Base-by-base conservation (phyloP, 2,888 invertebrate genomes). In the Hydrotaea cyrtoneurina region DNA sequence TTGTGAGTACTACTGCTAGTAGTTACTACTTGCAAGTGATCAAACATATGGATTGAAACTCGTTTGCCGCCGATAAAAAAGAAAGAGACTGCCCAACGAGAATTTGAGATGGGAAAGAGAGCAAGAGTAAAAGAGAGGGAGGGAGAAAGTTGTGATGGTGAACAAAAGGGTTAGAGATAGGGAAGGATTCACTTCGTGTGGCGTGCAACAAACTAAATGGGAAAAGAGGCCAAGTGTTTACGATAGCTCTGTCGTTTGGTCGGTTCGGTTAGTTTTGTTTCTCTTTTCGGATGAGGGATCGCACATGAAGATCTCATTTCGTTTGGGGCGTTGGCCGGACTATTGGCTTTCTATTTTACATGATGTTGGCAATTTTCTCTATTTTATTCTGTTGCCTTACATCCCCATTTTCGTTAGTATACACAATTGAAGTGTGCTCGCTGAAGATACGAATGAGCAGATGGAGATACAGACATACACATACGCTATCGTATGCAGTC, bases 331-430 rank as follows among this genome's bases (percentile, higher is more conserved):
- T 82, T 82, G 82, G 78, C 75, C 78, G 10, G 57, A 57, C 81
- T 85, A 82, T 73, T 85, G 75, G 8, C 76, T 64, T 82, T 80
- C 85, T 85, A 85, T 85, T 85, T 85, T 85, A 82, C 85, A 85
- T 82, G 55, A 43, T 62, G 53, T 55, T 74, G 59, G 74, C 74
- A 74, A 62, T 62, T 53, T 74, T 69, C 79, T 46, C 79, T 79
- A 79, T 82, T 84, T 81, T 53, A 55, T 76, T 76, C 15, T 19
- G 55, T 76, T 71, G 11, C 23, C 31, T 82, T 77, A 77, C 76
- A 77, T 77, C 55, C 43, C 53, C 0, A 77, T 66, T 76, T 85
- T 82, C 82, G 66, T 74, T 69, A 69, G 75, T 85, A 85, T 82
- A 85, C 76, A 77, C 76, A 82, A 69, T 43, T 39, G 23, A 66